Percentiles rank a stretch among this genome's conserved stretches.
phyloP scores from a whole-genome alignment of 2,797 vertebrate genomes.

The Ibycter americanus region DNA sequence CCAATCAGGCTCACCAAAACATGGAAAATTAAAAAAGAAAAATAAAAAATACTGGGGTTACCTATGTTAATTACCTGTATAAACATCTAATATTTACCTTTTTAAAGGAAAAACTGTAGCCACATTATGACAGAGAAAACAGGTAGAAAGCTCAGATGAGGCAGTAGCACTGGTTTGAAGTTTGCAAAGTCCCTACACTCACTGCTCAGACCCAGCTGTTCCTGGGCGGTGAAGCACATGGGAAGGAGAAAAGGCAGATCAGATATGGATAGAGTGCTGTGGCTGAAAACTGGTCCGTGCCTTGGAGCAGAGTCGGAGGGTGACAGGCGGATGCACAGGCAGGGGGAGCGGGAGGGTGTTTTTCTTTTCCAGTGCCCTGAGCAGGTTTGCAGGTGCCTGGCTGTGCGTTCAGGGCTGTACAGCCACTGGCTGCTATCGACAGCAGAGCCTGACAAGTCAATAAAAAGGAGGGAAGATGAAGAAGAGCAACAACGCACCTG shows the following conservation, averaged over 20 bases:
- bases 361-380: neutral
- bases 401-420: neutral
- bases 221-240: accelerated
- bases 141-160: neutral
- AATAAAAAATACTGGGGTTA: accelerated
- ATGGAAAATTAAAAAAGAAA: neutral
- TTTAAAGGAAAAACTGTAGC: neutral
- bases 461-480: constrained; percentile 30
- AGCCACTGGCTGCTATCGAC: accelerated
- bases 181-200: neutral
- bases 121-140: accelerated
- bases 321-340: neutral
- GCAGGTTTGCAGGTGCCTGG: neutral
- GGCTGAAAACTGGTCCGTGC: neutral
- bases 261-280: neutral
- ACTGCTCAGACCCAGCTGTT: neutral
- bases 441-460: neutral
- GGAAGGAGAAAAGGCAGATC: neutral
- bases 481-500: neutral
- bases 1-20: neutral
- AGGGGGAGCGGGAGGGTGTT: neutral
- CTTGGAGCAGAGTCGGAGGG: neutral
- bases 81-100: neutral
- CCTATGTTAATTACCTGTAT: neutral
- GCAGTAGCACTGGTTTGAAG: neutral